A percentile compares a stretch with the other conserved stretches of the same genome.
Conservation (phyloP, 2,797 vertebrate species). For the Xyrichtys novacula region DNA sequence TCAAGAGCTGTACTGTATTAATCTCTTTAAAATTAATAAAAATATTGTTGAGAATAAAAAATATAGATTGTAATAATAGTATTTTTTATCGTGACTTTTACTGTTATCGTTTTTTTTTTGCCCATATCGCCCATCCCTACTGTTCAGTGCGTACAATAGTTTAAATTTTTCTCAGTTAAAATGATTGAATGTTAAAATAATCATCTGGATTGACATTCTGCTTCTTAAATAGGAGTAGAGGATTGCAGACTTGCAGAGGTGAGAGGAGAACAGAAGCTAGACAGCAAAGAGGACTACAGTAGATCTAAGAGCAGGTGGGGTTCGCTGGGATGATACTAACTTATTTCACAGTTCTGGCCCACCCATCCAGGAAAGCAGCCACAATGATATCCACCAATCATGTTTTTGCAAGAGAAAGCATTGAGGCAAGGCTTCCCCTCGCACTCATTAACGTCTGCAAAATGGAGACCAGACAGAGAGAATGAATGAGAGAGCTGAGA, state of each 20-base stretch:
- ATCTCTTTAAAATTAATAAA: too few species aligned
- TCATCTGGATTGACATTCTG: too few species aligned
- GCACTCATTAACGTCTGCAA: conserved; percentile 97
- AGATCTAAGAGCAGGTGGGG: conserved; percentile 33
- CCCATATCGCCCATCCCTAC: too few species aligned
- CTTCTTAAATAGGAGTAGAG: not conserved
- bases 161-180: not conserved
- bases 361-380: conserved; percentile 96
- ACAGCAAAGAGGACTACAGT: not conserved
- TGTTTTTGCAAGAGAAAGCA: conserved; percentile 99
- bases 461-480: conserved; percentile 68
- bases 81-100: too few species aligned
- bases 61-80: too few species aligned
- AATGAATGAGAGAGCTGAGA: conserved; percentile 63
- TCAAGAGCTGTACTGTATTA: too few species aligned
- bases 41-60: too few species aligned
- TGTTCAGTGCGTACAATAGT: too few species aligned
- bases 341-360: conserved; percentile 96
- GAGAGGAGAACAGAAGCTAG: conserved; percentile 15
- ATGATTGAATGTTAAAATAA: too few species aligned
- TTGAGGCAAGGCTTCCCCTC: conserved; percentile 93
- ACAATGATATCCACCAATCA: conserved; percentile 99
- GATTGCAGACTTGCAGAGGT: not conserved
- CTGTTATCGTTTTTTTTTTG: too few species aligned
- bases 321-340: conserved; percentile 88